Evolutionary conservation across 2,888 invertebrate genomes (phyloP), one percentile per base, ranked within the genome.

Genomic region (Drosophila mimica): DNA sequence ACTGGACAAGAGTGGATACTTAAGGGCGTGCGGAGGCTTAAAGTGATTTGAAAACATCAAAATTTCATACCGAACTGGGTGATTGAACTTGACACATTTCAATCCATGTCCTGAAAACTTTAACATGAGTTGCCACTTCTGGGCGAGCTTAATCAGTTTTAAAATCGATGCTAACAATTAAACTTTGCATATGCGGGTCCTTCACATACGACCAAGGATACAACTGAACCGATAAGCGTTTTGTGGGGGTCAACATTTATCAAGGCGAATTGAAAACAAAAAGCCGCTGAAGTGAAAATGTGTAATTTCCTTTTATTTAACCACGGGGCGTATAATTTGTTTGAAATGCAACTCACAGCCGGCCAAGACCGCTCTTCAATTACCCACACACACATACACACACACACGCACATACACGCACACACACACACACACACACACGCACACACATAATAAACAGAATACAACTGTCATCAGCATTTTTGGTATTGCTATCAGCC

Each of bases 221-320:
- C 52, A 49, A 59, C 58, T 36, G 67, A 49, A 59, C 58, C 34
- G 67, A 70, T 68, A 59, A 81, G 56, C 58, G 57, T 30, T 68
- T 52, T 53, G 56, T 49, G 56, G 17, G 69, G 75, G 81, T 79
- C 74, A 81, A 70, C 57, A 75, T 64, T 77, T 66, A 73, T 61
- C 72, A 31, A 48, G 48, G 15, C 33, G 43, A 63, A 43, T n/a
- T 40, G 20, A 74, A 70, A 76, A 63, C 72, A 73, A 72, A 74
- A 70, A 74, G 68, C 67, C 36, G 74, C 60, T 79, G 72, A 67
- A 74, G 74, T 70, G 77, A 73, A 88, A 82, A 80, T 74, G 81
- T 89, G 88, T 88, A 89, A 88, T 88, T 88, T 88, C 88, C 88
- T 82, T 74, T 79, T 72, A 71, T 81, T 68, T 25, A 63, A 52